Conservation (phyloP, 2,888 invertebrate genomes). For the Eustalomyia histrio region DNA sequence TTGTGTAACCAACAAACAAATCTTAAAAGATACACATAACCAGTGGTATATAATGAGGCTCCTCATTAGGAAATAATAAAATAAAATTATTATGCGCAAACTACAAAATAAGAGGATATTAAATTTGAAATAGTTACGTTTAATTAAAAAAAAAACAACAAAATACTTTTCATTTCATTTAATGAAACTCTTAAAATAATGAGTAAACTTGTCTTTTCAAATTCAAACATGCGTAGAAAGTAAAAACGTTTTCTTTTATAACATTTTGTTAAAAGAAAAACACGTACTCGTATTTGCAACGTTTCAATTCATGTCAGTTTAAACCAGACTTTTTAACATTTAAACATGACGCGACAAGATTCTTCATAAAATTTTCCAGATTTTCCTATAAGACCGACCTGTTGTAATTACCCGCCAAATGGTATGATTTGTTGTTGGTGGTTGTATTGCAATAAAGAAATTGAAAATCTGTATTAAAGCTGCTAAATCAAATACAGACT, state of each 20-base stretch:
- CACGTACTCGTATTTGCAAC: too few species aligned
- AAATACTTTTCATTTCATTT: slow-evolving; percentile 30
- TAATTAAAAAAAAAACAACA: background rate
- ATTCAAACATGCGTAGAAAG: slow-evolving; percentile 4
- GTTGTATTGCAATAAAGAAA: background rate
- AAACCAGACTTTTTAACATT: background rate
- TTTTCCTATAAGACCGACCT: background rate
- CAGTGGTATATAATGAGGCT: slow-evolving; percentile 15
- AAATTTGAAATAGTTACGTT: slow-evolving; percentile 3
- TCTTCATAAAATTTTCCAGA: background rate
- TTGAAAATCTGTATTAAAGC: slow-evolving; percentile 5
- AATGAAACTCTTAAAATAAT: background rate
- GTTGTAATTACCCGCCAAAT: slow-evolving; percentile 6
- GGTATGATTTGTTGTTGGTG: background rate
- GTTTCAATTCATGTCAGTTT: background rate
- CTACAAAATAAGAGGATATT: background rate
- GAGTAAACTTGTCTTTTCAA: background rate
- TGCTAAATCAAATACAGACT: background rate
- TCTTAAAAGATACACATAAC: background rate
- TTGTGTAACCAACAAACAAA: background rate
- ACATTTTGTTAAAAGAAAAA: background rate
- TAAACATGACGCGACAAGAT: background rate
- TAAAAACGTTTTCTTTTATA: background rate
- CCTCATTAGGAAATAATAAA: slow-evolving; percentile 29
- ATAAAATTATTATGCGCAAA: slow-evolving; percentile 1